phyloP scores from a whole-genome alignment of 2,888 invertebrate species.

The Creontiades dilutus region DNA sequence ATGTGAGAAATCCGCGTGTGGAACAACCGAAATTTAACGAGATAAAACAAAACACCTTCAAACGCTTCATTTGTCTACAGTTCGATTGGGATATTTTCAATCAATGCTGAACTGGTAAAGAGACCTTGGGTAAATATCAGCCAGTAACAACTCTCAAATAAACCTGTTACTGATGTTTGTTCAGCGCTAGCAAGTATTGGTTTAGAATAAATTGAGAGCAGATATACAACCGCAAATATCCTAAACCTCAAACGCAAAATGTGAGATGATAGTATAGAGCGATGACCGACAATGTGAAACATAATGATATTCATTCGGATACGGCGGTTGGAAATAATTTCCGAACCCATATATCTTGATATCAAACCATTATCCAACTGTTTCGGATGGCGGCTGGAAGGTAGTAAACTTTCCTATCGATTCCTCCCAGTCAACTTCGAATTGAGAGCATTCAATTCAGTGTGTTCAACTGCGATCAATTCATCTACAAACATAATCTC shows the following conservation, averaged over 20 bases:
- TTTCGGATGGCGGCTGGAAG: neutral
- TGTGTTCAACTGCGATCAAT: neutral
- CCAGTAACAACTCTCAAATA: neutral
- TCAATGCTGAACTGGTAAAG: neutral
- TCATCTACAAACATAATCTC: constrained; percentile 15
- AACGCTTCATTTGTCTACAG: no score
- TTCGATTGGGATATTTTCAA: no score
- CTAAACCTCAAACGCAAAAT: neutral
- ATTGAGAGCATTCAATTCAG: neutral
- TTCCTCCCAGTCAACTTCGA: neutral
- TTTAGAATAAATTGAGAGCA: neutral
- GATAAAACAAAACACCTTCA: no score
- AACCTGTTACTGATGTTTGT: neutral
- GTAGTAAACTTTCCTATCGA: neutral
- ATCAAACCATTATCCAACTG: neutral
- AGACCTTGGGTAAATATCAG: constrained; percentile 8
- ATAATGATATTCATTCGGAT: neutral
- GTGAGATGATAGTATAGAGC: neutral
- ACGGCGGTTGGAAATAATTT: neutral
- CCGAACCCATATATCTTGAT: neutral
- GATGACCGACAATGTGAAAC: neutral
- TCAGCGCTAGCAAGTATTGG: neutral
- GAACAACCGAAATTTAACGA: no score
- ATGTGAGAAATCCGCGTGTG: no score
- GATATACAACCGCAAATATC: neutral